Percentiles rank a stretch among this genome's conserved stretches.
Conservation (phyloP, 2,797 vertebrate species). For the Gobio occitaniae region DNA sequence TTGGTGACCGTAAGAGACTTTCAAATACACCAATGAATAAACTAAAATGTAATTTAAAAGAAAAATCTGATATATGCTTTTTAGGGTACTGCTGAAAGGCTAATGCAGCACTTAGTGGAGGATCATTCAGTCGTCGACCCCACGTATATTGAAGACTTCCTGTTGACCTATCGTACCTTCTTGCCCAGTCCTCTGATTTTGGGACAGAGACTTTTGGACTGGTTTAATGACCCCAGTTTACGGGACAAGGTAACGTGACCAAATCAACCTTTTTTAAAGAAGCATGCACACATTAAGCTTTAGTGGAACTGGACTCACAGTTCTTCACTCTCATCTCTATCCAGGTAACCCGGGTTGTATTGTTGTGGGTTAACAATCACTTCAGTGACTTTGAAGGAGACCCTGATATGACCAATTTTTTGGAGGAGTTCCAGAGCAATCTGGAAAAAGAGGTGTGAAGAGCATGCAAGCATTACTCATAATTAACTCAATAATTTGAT, state of each 20-base stretch:
- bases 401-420: conserved; percentile 86
- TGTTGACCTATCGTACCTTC: conserved; percentile 97
- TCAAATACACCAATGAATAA: background rate
- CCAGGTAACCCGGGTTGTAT: conserved; percentile 88
- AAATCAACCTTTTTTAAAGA: background rate
- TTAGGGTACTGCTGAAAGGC: conserved; percentile 94
- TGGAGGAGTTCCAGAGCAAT: conserved; percentile 90
- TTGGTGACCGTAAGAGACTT: background rate
- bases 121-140: conserved; percentile 98
- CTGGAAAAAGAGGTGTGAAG: conserved; percentile 86
- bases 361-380: conserved; percentile 92
- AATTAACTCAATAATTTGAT: background rate
- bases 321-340: background rate
- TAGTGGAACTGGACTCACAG: background rate
- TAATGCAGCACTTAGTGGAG: conserved; percentile 99
- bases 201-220: conserved; percentile 97
- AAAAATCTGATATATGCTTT: background rate
- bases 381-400: conserved; percentile 92
- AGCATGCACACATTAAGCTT: background rate
- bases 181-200: conserved; percentile 97
- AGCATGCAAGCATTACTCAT: background rate
- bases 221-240: conserved; percentile 99
- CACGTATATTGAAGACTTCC: conserved; percentile 98
- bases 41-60: background rate
- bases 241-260: conserved; percentile 92